A percentile compares a stretch with the other conserved stretches of the same genome.
These are phyloP conservation scores for Rhadina sibilatrix DNA, from an alignment of 2,113 vertebrate genomes.

Conservation along the genomic window DNA sequence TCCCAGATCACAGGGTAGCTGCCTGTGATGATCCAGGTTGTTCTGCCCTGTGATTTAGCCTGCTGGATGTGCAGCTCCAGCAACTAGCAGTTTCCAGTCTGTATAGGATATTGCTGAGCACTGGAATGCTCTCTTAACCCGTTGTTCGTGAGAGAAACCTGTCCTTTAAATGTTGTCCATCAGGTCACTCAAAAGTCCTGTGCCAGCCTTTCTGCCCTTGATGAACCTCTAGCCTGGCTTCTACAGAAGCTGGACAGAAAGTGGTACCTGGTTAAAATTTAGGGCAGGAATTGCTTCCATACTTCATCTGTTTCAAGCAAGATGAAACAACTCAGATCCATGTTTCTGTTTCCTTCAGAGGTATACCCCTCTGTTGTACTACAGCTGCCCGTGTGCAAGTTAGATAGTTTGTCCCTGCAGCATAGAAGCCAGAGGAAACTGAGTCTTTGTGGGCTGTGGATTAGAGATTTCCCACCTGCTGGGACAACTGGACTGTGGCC, in stretches of 20 bases:
- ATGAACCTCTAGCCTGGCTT: not conserved
- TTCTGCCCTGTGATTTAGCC: not conserved
- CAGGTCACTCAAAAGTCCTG: not conserved
- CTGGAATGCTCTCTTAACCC: not conserved
- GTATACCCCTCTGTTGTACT: not conserved
- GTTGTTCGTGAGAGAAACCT: not conserved
- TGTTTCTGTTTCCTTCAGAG: not conserved
- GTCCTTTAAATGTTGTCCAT: not conserved
- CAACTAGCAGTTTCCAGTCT: not conserved
- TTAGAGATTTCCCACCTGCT: not conserved
- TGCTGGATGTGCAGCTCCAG: constrained; percentile 30
- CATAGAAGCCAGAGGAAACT: not conserved
- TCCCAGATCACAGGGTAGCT: not conserved
- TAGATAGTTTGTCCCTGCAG: not conserved
- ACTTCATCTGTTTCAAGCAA: not conserved
- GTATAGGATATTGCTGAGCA: constrained; percentile 37
- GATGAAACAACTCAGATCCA: not conserved
- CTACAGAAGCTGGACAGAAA: not conserved
- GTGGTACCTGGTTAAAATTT: not conserved
- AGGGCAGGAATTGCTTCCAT: not conserved
- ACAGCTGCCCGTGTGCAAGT: not conserved
- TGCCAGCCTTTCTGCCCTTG: not conserved
- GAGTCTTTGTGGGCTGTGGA: not conserved
- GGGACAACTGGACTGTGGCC: not conserved
- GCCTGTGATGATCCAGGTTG: not conserved